Percentiles rank a stretch among this genome's conserved stretches.
These are phyloP conservation scores for Drosophila nebulosa DNA, from an alignment of 1,140 invertebrate genomes.

Conservation along the genomic window DNA sequence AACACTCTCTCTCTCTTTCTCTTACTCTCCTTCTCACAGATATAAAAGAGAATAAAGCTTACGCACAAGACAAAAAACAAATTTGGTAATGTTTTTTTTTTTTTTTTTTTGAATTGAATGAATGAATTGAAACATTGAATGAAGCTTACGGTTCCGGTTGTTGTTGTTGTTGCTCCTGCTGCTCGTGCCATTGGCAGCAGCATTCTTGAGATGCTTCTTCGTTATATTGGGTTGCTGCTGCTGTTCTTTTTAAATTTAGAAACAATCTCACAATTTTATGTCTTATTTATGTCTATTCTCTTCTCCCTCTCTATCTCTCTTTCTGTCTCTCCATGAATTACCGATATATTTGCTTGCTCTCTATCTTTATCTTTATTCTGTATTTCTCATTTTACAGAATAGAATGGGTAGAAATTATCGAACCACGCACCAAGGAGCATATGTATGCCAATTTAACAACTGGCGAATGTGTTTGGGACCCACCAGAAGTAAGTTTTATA, in stretches of 20 bases:
- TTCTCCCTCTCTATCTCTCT: background rate
- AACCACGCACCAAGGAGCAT: slow-evolving; percentile 97
- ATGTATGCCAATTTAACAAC: slow-evolving; percentile 99
- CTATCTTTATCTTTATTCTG: background rate
- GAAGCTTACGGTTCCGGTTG: slow-evolving; percentile 36
- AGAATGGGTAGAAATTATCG: slow-evolving; percentile 99
- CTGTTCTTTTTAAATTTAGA: slow-evolving; percentile 67
- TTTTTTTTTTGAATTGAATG: slow-evolving; percentile 34
- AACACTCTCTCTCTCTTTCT: background rate
- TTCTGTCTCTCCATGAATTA: background rate
- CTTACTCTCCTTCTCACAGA: slow-evolving; percentile 10
- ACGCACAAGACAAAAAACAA: slow-evolving; percentile 21
- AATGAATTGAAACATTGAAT: slow-evolving; percentile 67
- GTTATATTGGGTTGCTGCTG: slow-evolving; percentile 22
- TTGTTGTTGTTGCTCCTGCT: slow-evolving; percentile 25
- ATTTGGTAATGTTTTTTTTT: slow-evolving; percentile 39
- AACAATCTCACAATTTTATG: slow-evolving; percentile 61
- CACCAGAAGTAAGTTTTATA: slow-evolving; percentile 86
- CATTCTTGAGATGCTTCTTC: slow-evolving; percentile 56
- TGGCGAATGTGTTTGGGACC: slow-evolving; percentile 99
- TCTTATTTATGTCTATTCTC: slow-evolving; percentile 70
- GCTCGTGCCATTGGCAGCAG: too few relatives aligned
- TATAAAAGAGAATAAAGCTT: slow-evolving; percentile 9
- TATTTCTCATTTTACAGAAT: slow-evolving; percentile 61
- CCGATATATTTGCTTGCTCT: slow-evolving; percentile 1